Evolutionary conservation across 2,113 vertebrate genomes (phyloP), one percentile per base, ranked within the genome.

Genomic region (Perca fluviatilis): DNA sequence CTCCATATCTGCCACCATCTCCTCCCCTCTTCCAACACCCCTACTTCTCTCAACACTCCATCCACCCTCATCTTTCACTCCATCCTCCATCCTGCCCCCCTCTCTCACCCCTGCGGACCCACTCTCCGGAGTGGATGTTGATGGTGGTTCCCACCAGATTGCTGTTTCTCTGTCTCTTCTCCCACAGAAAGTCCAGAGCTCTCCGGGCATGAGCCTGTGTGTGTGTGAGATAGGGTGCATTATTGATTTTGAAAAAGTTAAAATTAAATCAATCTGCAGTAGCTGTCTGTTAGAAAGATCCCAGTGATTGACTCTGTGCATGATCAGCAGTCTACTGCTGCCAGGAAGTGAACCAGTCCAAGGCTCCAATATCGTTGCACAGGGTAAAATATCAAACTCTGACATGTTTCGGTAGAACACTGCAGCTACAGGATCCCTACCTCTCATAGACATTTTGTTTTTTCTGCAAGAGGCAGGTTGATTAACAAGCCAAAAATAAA

Each of bases 51-150:
- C 46, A 61, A 46, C 49, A 10, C 21, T 16, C 10, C 2, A 19
- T 82, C 63, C 58, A 19, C 40, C 25, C 15, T 63, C n/a, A 53
- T 53, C 23, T n/a, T 47, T 64, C 18, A n/a, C 25, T 46, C 43
- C 47, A 10, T 16, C 14, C 63, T 12, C n/a, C 14, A 5, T 13
- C 71, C 6, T 25, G 18, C 43, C 27, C 18, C 3, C 23, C 9
- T 4, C 25, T 19, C 91, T 93, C 83, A 96, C 95, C 95, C 76
- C 95, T 91, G 84, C 95, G 88, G 30, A 96, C 95, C 98, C 98
- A 99, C 82, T 99, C 98, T 93, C 98, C 98, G 3, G 98, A 99
- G 85, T 99, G 98, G 90, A 99, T 99, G 85, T 99, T 99, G 82
- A 99, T 99, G 36, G 98, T 99, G 33, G 98, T 98, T 1, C 98